Base-by-base conservation (phyloP, 2,113 vertebrate species). In the Empidonax traillii region DNA sequence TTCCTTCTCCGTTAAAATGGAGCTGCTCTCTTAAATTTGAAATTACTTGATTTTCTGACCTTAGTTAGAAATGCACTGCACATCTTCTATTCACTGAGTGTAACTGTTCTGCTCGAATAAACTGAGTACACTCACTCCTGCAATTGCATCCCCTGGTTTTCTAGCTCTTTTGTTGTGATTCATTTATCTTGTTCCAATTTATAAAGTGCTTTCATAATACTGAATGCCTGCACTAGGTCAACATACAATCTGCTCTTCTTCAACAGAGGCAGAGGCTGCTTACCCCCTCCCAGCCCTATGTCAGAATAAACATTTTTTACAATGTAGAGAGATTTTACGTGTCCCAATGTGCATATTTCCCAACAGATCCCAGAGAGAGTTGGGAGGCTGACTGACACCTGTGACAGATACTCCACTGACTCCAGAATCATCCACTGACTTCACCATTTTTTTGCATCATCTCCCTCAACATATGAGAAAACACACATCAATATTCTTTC, bases 121-220 rank as follows among this genome's bases (percentile, higher is more conserved):
- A 72, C 85, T 67, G 66, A 94, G 86, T 92, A 94, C 53, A 91
- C 85, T 95, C 71, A 90, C 85, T 97, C 84, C 78, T 78, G 69
- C 93, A 81, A 96, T 67, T 66, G 85, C 90, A 55, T 83, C 78
- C 85, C 81, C 79, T 5, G 27, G 81, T 95, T 93, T 97, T 95
- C 94, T 24, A 69, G 87, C 67, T 93, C 72, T 76, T 94, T 95
- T 91, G 89, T 91, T 95, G 92, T 87, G 92, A 96, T 73, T 95
- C 96, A 94, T 96, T 97, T 96, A 94, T 95, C 81, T 91, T 83
- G 68, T 89, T 96, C 76, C 72, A 95, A 79, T 97, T 97, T 89
- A 94, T 87, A 81, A 97, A 97, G 49, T 9, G 4, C 72, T 92
- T 88, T 94, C 93, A 94, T 96, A 96, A 96, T 89, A 97, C 22